Conservation (phyloP, 1,140 invertebrate species). For the Sipha flava region DNA sequence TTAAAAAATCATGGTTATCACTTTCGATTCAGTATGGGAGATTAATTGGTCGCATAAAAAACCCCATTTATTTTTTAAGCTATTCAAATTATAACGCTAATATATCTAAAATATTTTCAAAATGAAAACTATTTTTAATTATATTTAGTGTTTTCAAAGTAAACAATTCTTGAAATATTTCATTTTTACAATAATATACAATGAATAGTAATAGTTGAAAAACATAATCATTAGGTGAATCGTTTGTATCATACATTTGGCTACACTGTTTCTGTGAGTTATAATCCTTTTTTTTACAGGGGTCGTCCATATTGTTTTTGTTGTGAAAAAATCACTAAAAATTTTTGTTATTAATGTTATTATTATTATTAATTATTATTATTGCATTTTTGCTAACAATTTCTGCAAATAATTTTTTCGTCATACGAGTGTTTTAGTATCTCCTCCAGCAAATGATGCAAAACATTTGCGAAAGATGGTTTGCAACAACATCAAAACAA, state of each 20-base stretch:
- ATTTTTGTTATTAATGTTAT: not conserved
- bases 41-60: no score
- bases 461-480: not conserved
- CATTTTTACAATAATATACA: no score
- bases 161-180: no score
- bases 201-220: no score
- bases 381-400: not conserved
- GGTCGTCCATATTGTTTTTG: slow-evolving; percentile 32
- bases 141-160: no score
- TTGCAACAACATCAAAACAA: not conserved
- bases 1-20: no score
- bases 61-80: no score
- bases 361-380: not conserved
- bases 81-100: no score
- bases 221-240: not conserved
- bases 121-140: no score
- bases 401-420: no score
- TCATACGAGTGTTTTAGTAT: not conserved
- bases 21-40: no score
- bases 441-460: not conserved
- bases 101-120: no score
- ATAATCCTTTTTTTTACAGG: not conserved
- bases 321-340: slow-evolving; percentile 19
- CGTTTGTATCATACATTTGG: not conserved
- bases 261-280: not conserved